These are phyloP conservation scores for Phengaris alcon DNA, from an alignment of 2,888 invertebrate species.

Conservation along the genomic window DNA sequence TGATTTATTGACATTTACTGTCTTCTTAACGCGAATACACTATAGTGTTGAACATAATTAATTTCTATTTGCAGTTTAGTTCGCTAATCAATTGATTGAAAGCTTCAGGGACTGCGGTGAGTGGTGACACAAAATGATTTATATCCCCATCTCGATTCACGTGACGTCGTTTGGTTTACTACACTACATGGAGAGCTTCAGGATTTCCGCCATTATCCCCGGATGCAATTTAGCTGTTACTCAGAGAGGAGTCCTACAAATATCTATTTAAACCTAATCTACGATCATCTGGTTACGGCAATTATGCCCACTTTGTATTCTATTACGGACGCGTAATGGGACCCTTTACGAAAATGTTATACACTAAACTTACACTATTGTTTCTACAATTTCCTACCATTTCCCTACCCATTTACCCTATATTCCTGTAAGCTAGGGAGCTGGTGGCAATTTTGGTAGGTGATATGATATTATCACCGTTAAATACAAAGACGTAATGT, in stretches of 20 bases:
- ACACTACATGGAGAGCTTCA: neutral
- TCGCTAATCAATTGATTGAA: slow-evolving; percentile 13
- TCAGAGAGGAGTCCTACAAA: neutral
- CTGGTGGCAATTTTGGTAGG: too few species aligned
- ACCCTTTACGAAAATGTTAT: neutral
- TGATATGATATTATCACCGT: too few species aligned
- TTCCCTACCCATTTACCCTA: neutral
- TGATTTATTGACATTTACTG: too few species aligned
- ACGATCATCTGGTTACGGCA: neutral
- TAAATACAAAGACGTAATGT: too few species aligned
- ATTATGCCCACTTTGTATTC: neutral
- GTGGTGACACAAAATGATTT: neutral
- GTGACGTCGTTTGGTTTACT: neutral
- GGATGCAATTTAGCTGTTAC: slow-evolving; percentile 2
- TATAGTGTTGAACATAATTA: neutral
- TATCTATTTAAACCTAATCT: neutral
- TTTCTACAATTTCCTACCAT: neutral
- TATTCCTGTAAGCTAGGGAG: too few species aligned
- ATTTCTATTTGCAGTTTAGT: neutral
- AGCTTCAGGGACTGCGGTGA: neutral
- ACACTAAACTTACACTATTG: neutral
- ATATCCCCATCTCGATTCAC: neutral
- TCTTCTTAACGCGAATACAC: neutral
- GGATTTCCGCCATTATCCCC: neutral
- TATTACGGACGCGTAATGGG: neutral